Evolutionary conservation across 2,888 invertebrate species (phyloP).

Genomic region (Ophion ventricosus): DNA sequence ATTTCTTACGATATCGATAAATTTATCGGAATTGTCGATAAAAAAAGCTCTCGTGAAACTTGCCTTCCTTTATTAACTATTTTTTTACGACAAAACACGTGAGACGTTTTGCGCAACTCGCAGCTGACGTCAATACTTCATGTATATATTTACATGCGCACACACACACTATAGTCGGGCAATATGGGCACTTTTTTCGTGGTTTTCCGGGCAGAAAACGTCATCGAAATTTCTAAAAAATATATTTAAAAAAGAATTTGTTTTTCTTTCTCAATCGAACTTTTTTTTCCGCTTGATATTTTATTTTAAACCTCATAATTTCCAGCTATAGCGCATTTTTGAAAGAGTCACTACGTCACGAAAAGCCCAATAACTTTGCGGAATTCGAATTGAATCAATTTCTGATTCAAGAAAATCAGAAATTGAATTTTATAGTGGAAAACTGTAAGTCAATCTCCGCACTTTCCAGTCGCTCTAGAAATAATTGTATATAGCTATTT

Average conservation of each 20-base stretch:
- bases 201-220: not conserved
- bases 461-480: not conserved
- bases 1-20: not conserved
- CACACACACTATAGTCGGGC: not conserved
- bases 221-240: not conserved
- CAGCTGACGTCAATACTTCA: conserved; percentile 34
- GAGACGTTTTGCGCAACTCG: conserved; percentile 39
- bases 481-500: not conserved
- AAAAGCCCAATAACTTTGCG: not conserved
- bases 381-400: no score
- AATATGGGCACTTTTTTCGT: not conserved
- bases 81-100: conserved; percentile 19
- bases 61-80: not conserved
- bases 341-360: not conserved
- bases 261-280: not conserved
- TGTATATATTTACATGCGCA: not conserved
- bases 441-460: not conserved
- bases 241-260: not conserved
- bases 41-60: not conserved
- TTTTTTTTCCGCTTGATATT: not conserved
- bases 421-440: not conserved
- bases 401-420: not conserved
- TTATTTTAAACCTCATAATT: not conserved
- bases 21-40: not conserved
- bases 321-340: not conserved